These are phyloP conservation scores for Ganaspis sp. DNA, from an alignment of 1,140 invertebrate species.

Conservation along the genomic window DNA sequence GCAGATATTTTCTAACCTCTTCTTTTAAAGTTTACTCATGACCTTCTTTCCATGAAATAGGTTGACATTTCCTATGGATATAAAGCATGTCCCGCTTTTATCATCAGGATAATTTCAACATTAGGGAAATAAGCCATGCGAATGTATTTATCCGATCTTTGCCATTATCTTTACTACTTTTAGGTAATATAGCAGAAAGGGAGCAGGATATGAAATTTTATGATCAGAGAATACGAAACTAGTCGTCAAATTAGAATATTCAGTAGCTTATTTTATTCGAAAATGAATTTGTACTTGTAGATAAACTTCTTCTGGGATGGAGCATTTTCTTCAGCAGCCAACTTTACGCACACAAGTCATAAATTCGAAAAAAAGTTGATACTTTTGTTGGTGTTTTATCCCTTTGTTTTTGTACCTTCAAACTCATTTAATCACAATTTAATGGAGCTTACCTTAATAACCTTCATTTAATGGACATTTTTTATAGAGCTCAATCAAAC, in stretches of 20 bases:
- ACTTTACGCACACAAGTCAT: no score
- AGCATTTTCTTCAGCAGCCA: no score
- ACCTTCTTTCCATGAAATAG: neutral
- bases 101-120: neutral
- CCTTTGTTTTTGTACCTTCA: no score
- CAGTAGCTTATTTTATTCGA: neutral
- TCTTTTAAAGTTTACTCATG: neutral
- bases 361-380: no score
- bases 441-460: no score
- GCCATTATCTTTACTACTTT: neutral
- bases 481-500: no score
- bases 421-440: no score
- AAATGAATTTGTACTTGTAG: no score
- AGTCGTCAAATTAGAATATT: neutral
- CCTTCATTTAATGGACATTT: no score
- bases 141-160: neutral
- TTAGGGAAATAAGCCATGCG: neutral
- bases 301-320: no score
- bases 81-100: neutral
- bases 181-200: neutral
- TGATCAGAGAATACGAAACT: neutral
- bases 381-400: no score
- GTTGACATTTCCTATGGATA: slow-evolving; percentile 1
- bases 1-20: neutral
- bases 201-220: neutral